Evolutionary conservation across 2,888 invertebrate species (phyloP), one percentile per base, ranked within the genome.

Genomic region (Stenichneumon culpator): DNA sequence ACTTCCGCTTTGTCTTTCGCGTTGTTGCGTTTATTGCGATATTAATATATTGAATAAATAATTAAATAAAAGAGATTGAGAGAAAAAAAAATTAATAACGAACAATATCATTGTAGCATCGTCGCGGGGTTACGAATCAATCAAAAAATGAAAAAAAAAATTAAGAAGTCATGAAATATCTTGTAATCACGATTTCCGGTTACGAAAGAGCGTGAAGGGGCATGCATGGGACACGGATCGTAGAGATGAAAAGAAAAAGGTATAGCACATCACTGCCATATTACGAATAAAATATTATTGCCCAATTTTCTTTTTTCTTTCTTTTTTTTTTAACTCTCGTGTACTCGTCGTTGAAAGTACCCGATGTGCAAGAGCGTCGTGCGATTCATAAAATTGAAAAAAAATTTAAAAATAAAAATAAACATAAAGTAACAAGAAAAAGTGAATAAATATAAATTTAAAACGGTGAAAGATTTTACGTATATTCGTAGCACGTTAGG

Each of bases 201-300:
- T 75, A 82, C 74, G 82, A 84, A 83, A 82, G 79, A 82, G 83
- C 79, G 78, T 77, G 78, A 86, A 68, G 11, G 9, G 57, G 57
- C 22, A 25, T 57, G 54, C 19, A 32, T 47, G 50, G 14, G 22
- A 36, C 74, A 54, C 79, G 79, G 54, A 47, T 79, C 75, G 75
- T 79, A 83, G 75, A 75, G 36, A 68, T 39, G 16, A 28, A 52
- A 47, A 47, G 39, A 60, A 74, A 84, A 82, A 87, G 52, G 73
- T 86, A 86, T 83, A 89, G 88, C 89, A 86, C 87, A 86, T 88
- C 89, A 89, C 89, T 89, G 89, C 89, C 89, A 89, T 86, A 82
- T 88, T 86, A 86, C 86, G 84, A 22, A 75, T 84, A 72, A 78
- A 79, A 82, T 72, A 77, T 82, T 67, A 73, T 78, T 79, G 80